Evolutionary conservation across 2,888 invertebrate genomes (phyloP), one percentile per base, ranked within the genome.

Genomic region (Idaea aversata): DNA sequence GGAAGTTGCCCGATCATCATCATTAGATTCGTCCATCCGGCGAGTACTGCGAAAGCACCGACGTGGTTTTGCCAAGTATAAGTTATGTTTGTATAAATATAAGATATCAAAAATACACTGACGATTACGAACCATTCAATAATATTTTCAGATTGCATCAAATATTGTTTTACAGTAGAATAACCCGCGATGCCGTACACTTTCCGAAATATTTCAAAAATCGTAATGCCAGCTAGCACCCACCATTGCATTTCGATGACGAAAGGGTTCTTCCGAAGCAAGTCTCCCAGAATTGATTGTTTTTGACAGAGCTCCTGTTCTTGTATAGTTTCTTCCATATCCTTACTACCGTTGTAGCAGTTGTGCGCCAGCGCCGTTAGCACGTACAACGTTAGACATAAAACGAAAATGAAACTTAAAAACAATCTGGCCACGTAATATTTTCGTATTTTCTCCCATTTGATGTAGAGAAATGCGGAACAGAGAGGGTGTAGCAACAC

Each of bases 1-100:
- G 98, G 98, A 58, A 98, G 89, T 77, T 98, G 97, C 0, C 98
- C 98, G 66, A 98, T 96, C 96, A 97, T 97, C 83, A 97, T 91
- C 97, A 97, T 97, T n/a, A 97, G 91, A 85, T 97, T 97, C 5
- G 97, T 96, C 97, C 97, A 97, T 5, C 97, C 97, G 59, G 97
- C 95, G 5, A 97, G 93, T 0, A 97, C 97, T 0, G 97, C 97
- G 79, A 97, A 96, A 0, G 97, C 97, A 0, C 97, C 97, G 34
- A 97, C 95, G 81, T 97, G 97, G 80, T 97, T 97, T 82, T 97
- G 97, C 96, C 97, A 97, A 13, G 95, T 95, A 81, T 97, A 97
- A 25, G 92, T 93, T 70, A 91, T 93, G 65, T 96, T 96, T 5
- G 96, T 96, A 80, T 96, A 97, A 65, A 97, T 95, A 79, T 96